Percentiles rank a stretch among this genome's conserved stretches.
phyloP scores from a whole-genome alignment of 1,140 invertebrate species.

The Riptortus pedestris region DNA sequence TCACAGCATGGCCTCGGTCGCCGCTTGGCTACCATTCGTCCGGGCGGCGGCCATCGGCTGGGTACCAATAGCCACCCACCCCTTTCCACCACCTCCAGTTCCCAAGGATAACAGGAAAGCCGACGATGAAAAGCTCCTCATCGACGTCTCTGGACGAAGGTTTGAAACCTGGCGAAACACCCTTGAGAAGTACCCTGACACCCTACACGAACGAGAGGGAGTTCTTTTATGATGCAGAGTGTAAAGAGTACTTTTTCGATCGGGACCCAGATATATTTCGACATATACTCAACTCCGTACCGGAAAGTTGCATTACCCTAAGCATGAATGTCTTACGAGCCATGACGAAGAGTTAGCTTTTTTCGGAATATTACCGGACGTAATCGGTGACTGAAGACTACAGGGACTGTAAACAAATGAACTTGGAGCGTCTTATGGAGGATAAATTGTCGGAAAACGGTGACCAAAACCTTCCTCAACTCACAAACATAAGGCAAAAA shows the following conservation, averaged over 20 bases:
- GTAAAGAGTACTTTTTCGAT: slow-evolving; percentile 98
- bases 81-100: slow-evolving; percentile 84
- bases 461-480: slow-evolving; percentile 74
- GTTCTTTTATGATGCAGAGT: slow-evolving; percentile 98
- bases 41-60: slow-evolving; percentile 97
- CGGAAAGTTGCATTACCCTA: slow-evolving; percentile 96
- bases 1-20: slow-evolving; percentile 90
- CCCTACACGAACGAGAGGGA: slow-evolving; percentile 93
- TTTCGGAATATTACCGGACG: slow-evolving; percentile 98
- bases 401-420: slow-evolving; percentile 93
- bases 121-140: slow-evolving; percentile 82
- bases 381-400: slow-evolving; percentile 99
- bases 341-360: slow-evolving; percentile 99
- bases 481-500: slow-evolving; percentile 81
- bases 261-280: slow-evolving; percentile 98
- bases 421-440: slow-evolving; percentile 95
- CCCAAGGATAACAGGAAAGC: slow-evolving; percentile 76
- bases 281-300: slow-evolving; percentile 96
- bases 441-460: slow-evolving; percentile 91
- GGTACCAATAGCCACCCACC: slow-evolving; percentile 88
- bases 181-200: slow-evolving; percentile 98
- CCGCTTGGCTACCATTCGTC: slow-evolving; percentile 98
- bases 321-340: slow-evolving; percentile 96
- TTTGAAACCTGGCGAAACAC: slow-evolving; percentile 99
- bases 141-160: slow-evolving; percentile 82